Evolutionary conservation across 2,888 invertebrate genomes (phyloP), one percentile per base, ranked within the genome.

Genomic region (Patella pellucida): DNA sequence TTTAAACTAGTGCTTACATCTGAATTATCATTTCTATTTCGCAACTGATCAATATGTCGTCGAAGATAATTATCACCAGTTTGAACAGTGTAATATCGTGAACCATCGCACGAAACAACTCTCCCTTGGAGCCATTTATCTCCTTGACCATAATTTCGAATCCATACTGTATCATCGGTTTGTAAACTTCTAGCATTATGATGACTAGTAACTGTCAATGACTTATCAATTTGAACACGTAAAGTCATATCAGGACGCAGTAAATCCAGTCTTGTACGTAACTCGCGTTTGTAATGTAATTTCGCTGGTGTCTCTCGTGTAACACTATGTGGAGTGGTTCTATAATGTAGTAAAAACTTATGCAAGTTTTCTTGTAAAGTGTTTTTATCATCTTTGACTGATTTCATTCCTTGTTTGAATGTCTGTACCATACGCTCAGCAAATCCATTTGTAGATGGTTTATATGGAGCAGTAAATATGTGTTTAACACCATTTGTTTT

Each of bases 401-500:
- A 52, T 71, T 73, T 77, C 41, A 82, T 74, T 11, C 78, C 76
- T 15, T 76, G 73, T 76, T 82, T 83, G 68, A 83, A 79, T n/a
- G 79, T 78, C 52, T 79, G 78, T 4, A 83, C 81, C 52, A 82
- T 78, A 23, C 81, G 52, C 71, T 84, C 82, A 1, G 76, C 82
- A 14, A 80, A 68, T 51, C 82, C 80, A 72, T 81, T 82, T 15
- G 82, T 81, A 19, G 78, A 71, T 2, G 81, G 81, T 69, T 82
- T 81, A 54, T 81, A 82, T 16, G 81, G 80, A 31, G 81, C 79
- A 50, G 75, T 75, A 41, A 41, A 41, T 41, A 27, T 3, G 3
- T 27, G 81, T 52, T 73, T 77, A 11, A 82, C 77, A 12, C 81
- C 79, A 72, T 83, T 84, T 19, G 23, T 56, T 15, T 71, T 41